A percentile compares a stretch with the other conserved stretches of the same genome.
Evolutionary conservation across 2,113 vertebrate genomes (phyloP).

Genomic region (Craseonycteris thonglongyai): DNA sequence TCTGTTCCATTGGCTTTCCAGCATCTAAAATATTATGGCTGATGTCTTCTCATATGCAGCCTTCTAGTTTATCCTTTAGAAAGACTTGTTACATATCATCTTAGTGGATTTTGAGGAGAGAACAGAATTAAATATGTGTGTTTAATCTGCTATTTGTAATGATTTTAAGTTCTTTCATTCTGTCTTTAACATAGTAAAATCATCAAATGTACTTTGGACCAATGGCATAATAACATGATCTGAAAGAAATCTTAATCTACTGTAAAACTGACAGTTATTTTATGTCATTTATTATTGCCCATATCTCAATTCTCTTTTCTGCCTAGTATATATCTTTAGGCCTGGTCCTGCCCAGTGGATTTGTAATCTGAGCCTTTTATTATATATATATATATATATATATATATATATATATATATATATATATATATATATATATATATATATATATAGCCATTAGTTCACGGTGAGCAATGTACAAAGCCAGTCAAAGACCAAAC

Average conservation of each 20-base stretch:
- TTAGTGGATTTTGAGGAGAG: not conserved
- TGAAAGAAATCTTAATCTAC: constrained; percentile 3
- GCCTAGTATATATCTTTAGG: not conserved
- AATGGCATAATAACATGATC: not conserved
- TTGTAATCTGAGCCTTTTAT: not conserved
- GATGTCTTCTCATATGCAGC: not conserved
- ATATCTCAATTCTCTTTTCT: not conserved
- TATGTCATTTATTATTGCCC: not conserved
- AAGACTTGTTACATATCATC: not conserved
- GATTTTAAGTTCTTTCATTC: not conserved
- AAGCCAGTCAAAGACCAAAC: not conserved
- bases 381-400: too few species aligned
- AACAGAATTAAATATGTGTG: not conserved
- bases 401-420: too few species aligned
- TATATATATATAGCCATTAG: not conserved
- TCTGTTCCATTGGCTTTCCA: not conserved
- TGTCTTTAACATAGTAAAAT: constrained; percentile 8
- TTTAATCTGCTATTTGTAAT: not conserved
- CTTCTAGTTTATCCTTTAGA: not conserved
- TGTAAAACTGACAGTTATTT: not conserved
- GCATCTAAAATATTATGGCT: not conserved
- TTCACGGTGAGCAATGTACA: not conserved
- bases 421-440: too few species aligned
- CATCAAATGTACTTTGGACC: not conserved
- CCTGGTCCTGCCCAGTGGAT: not conserved